Evolutionary conservation across 2,113 vertebrate genomes (phyloP).

Genomic region (Mesoclemmys tuberculata): DNA sequence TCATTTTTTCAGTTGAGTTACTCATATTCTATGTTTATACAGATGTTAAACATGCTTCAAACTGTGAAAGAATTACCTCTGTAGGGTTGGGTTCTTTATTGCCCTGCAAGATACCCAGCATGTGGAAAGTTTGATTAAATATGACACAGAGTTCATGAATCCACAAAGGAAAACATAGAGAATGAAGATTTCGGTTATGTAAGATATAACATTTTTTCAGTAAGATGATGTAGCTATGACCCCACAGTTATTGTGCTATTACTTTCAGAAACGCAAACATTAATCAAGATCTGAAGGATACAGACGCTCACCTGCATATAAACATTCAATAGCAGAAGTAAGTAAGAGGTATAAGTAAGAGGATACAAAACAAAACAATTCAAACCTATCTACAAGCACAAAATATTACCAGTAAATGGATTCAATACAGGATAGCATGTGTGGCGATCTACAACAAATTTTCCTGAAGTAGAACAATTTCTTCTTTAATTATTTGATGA

Average conservation of each 20-base stretch:
- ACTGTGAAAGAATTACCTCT: background rate
- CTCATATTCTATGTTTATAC: background rate
- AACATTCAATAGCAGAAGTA: background rate
- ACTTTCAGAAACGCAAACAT: background rate
- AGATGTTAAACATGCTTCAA: background rate
- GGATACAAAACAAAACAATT: background rate
- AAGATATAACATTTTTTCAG: conserved; percentile 1
- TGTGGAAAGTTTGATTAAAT: background rate
- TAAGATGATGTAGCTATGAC: background rate
- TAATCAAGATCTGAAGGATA: background rate
- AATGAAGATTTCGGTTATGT: background rate
- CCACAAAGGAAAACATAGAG: background rate
- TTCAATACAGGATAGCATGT: background rate
- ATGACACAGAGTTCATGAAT: conserved; percentile 27
- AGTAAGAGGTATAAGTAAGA: background rate
- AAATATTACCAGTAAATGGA: background rate
- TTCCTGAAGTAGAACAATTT: background rate
- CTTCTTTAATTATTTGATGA: background rate
- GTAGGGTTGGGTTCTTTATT: background rate
- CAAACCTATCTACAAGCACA: background rate
- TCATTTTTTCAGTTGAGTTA: background rate
- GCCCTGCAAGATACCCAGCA: background rate
- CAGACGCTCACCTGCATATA: background rate
- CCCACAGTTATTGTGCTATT: background rate
- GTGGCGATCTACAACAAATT: background rate